A percentile compares a stretch with the other conserved stretches of the same genome.
Conservation (phyloP, 37 sponge, comb jelly and placozoan species). For the Cliona cf. orientalis region DNA sequence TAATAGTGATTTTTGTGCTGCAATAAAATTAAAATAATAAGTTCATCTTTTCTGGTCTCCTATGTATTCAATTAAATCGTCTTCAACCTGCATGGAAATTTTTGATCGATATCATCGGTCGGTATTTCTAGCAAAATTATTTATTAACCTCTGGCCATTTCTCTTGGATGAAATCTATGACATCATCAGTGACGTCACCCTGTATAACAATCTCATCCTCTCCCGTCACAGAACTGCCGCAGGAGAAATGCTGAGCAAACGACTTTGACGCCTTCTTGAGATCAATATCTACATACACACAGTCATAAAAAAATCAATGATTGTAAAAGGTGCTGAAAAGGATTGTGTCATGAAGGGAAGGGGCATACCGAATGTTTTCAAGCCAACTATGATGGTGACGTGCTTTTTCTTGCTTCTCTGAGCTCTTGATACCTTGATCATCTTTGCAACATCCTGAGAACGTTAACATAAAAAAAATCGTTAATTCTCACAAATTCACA, state of each 20-base stretch:
- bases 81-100: slow-evolving; percentile 55
- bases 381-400: slow-evolving; percentile 93
- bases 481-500: neutral
- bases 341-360: neutral
- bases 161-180: slow-evolving; percentile 78
- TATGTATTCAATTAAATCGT: slow-evolving; percentile 51
- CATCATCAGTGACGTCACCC: slow-evolving; percentile 87
- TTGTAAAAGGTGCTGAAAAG: neutral
- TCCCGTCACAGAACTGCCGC: slow-evolving; percentile 98
- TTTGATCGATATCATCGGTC: too few relatives aligned
- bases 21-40: neutral
- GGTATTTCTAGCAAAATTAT: neutral
- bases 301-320: neutral
- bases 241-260: slow-evolving; percentile 92
- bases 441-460: neutral
- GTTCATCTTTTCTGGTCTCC: slow-evolving; percentile 58
- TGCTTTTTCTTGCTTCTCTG: slow-evolving; percentile 87
- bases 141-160: slow-evolving; percentile 89
- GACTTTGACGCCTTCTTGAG: slow-evolving; percentile 89
- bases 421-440: slow-evolving; percentile 34
- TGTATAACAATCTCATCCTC: slow-evolving; percentile 97
- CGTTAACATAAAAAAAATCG: neutral
- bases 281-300: slow-evolving; percentile 74
- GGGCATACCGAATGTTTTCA: slow-evolving; percentile 86
- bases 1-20: neutral